phyloP scores from a whole-genome alignment of 2,888 invertebrate genomes.

The Dicyrtomina minuta region DNA sequence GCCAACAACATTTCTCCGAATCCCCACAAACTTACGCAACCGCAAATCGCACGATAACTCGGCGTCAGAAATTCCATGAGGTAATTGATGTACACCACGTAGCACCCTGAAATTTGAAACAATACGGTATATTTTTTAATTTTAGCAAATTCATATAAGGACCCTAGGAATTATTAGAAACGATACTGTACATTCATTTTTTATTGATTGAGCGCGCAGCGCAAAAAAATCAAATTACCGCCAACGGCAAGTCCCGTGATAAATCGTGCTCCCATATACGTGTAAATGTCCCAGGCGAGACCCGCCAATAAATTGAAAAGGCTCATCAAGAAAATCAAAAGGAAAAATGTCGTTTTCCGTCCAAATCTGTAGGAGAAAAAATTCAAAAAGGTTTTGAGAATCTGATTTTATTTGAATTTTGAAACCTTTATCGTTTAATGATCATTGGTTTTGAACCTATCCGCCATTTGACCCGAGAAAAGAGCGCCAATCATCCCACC shows the following conservation, averaged over 20 bases:
- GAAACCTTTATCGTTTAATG: neutral
- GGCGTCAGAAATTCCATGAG: conserved; percentile 49
- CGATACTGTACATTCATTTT: neutral
- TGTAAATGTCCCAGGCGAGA: conserved; percentile 30
- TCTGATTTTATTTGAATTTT: neutral
- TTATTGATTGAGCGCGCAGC: neutral
- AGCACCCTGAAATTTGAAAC: conserved; percentile 35
- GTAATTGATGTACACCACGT: conserved; percentile 46
- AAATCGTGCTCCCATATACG: conserved; percentile 38
- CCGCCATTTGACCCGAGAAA: conserved; percentile 37
- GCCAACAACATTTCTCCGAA: conserved; percentile 44
- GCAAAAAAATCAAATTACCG: conserved; percentile 19
- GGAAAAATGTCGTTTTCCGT: conserved; percentile 38
- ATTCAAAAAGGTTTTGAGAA: too few relatives aligned
- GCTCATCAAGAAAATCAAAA: conserved; percentile 39
- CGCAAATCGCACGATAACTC: conserved; percentile 39
- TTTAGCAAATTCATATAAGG: neutral
- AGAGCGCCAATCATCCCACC: conserved; percentile 40
- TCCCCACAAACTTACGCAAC: conserved; percentile 43
- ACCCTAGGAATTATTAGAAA: too few relatives aligned
- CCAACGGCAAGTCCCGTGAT: conserved; percentile 41
- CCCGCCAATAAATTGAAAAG: conserved; percentile 33
- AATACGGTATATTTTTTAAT: neutral
- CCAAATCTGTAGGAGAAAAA: conserved; percentile 35
- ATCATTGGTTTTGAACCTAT: conserved; percentile 34